phyloP scores from a whole-genome alignment of 2,888 invertebrate genomes.

The Sinopyrophorus schimmeli region DNA sequence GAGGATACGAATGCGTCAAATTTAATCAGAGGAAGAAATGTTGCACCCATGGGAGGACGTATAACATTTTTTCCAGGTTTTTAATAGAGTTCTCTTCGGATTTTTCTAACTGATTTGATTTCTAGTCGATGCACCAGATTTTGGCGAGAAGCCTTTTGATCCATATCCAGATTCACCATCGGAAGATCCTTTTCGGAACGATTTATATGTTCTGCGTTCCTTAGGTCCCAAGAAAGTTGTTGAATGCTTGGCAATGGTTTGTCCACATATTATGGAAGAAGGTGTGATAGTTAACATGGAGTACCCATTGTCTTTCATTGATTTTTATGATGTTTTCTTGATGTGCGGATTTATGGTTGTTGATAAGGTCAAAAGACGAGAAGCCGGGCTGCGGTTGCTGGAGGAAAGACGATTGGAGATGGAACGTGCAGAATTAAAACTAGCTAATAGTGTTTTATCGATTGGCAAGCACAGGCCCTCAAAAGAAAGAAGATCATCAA shows the following conservation, averaged over 20 bases:
- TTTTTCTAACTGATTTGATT: not conserved
- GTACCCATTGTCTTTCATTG: conserved; percentile 61
- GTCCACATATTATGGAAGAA: conserved; percentile 55
- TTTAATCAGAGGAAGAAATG: conserved; percentile 40
- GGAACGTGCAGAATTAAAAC: too few species aligned
- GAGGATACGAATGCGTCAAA: conserved; percentile 13
- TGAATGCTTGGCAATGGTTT: conserved; percentile 50
- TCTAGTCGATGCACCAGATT: conserved; percentile 13
- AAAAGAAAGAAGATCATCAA: too few species aligned
- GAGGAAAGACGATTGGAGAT: conserved; percentile 4
- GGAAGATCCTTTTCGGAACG: conserved; percentile 32
- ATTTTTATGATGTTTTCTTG: conserved; percentile 64
- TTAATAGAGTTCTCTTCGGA: conserved; percentile 14
- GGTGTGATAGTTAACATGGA: conserved; percentile 57
- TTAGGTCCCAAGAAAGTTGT: conserved; percentile 47
- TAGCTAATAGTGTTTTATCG: too few species aligned
- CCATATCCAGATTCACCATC: conserved; percentile 44
- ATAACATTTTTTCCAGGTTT: conserved; percentile 41
- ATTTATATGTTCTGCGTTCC: conserved; percentile 44
- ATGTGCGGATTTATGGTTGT: conserved; percentile 45
- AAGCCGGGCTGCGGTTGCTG: not conserved
- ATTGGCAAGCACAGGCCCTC: too few species aligned
- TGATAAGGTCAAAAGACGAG: conserved; percentile 15
- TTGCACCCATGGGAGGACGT: conserved; percentile 40
- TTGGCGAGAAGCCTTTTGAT: conserved; percentile 50